A percentile compares a stretch with the other conserved stretches of the same genome.
Evolutionary conservation across 2,797 vertebrate species (phyloP).

Genomic region (Aselliscus stoliczkanus): DNA sequence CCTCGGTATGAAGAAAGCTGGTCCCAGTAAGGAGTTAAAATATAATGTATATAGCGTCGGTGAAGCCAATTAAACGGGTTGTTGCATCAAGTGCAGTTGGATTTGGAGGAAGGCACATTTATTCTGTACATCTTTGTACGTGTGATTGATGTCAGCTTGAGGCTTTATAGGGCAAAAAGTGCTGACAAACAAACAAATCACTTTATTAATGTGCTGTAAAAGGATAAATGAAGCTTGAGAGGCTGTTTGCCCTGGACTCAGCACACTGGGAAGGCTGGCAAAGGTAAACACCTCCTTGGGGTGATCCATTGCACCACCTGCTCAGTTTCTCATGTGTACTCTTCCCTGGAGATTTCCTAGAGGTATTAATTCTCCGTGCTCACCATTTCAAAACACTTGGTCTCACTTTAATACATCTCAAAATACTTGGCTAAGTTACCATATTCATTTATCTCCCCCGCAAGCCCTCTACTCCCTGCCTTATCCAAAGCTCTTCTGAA

Average conservation of each 20-base stretch:
- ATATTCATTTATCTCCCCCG: conserved; percentile 2
- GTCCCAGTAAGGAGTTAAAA: conserved; percentile 23
- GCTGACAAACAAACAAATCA: conserved; percentile 56
- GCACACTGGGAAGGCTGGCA: conserved; percentile 45
- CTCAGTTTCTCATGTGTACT: not conserved
- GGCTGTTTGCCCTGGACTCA: conserved; percentile 61
- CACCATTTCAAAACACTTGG: conserved; percentile 1
- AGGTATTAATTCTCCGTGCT: conserved; percentile 17
- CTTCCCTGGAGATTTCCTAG: not conserved
- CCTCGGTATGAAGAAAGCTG: not conserved
- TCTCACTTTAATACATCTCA: not conserved
- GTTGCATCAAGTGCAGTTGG: not conserved
- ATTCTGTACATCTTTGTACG: conserved; percentile 27
- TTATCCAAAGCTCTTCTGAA: not conserved
- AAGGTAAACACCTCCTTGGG: conserved; percentile 25
- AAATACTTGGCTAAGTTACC: not conserved
- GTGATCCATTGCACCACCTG: not conserved
- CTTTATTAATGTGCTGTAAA: conserved; percentile 67
- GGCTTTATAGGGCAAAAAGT: conserved; percentile 42
- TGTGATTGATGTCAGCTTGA: conserved; percentile 3
- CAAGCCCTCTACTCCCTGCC: not conserved
- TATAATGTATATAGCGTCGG: not conserved
- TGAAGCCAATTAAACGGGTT: not conserved
- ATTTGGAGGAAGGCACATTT: not conserved
- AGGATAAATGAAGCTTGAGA: conserved; percentile 43